phyloP scores from a whole-genome alignment of 2,113 vertebrate species.

The Pygathrix nemaeus region DNA sequence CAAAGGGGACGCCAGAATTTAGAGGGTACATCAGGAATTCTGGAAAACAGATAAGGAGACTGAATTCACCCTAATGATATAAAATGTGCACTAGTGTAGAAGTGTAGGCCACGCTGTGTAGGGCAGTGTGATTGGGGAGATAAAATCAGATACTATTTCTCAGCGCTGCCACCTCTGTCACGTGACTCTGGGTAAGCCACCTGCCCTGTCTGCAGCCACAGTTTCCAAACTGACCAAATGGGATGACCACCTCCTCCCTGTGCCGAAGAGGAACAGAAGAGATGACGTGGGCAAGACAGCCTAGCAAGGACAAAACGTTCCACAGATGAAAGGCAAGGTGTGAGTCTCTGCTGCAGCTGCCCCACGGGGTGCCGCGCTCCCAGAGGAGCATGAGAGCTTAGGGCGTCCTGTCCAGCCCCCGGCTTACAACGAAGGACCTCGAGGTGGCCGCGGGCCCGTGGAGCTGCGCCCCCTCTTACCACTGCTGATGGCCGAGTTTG shows the following conservation, averaged over 20 bases:
- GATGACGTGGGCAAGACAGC: rapidly evolving
- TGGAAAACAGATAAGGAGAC: neutral
- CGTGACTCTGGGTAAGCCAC: rapidly evolving
- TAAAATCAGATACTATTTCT: rapidly evolving
- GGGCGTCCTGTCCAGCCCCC: neutral
- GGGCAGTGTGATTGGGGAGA: rapidly evolving
- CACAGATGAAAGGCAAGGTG: rapidly evolving
- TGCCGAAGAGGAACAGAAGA: neutral
- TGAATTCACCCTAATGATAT: rapidly evolving
- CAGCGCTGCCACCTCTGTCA: neutral
- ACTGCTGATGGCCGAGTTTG: constrained; percentile 97
- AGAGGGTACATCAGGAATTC: neutral
- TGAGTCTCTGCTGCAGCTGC: rapidly evolving
- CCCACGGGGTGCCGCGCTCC: neutral
- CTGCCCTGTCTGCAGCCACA: neutral
- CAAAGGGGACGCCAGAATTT: neutral
- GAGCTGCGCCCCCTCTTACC: constrained; percentile 86
- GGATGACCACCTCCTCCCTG: neutral
- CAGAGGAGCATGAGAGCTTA: rapidly evolving
- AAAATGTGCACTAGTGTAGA: rapidly evolving
- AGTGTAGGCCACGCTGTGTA: rapidly evolving
- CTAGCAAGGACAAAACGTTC: neutral
- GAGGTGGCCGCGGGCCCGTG: neutral
- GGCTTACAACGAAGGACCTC: neutral
- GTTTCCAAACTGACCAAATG: neutral